Base-by-base conservation (phyloP, 1,140 invertebrate genomes). In the Agrilus planipennis region DNA sequence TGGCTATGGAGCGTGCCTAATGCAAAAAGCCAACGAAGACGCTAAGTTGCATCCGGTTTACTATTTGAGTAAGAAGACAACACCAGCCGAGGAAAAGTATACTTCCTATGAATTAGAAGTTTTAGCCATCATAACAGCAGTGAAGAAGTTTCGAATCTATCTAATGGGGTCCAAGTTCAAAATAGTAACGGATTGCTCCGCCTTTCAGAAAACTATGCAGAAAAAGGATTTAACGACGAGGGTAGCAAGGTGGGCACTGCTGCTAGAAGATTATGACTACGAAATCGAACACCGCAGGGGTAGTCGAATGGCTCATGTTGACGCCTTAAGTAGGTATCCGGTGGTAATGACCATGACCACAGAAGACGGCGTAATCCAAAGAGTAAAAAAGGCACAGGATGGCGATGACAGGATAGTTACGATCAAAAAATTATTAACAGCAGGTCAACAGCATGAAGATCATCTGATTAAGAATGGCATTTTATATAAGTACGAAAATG, bases 91-190 rank as follows among this genome's bases (percentile, higher is more conserved):
- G 49, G 25, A 45, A 35, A 55, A 54, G 25, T 72, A 67, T 39
- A 49, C 45, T 4, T 63, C 57, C 36, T 68, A 65, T 37, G 62
- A 73, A 47, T 46, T 67, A 34, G 67, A 74, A 54, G 60, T 60
- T 18, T 46, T 74, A 20, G 67, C 69, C 0, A 62, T 73, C 9
- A 53, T 71, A 4, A 57, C 57, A 51, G 65, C 64, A 1, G 48
- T 74, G 3, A 56, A 65, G 35, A 63, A 69, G 35, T 73, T 71
- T 45, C 31, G 61, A 42, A 44, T 59, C 11, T 76, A 70, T 51
- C 46, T 75, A 19, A 47, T 64, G 12, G 63, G 62, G 12, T 63
- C 52, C 34, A 39, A 59, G 5, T 69, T 70, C 46, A 61, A 65
- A 36, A 64, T 73, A 9, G 45, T 61, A 4, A 64, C 57, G 0